Evolutionary conservation across 1,140 invertebrate genomes (phyloP).

Genomic region (Aporrectodea caliginosa): DNA sequence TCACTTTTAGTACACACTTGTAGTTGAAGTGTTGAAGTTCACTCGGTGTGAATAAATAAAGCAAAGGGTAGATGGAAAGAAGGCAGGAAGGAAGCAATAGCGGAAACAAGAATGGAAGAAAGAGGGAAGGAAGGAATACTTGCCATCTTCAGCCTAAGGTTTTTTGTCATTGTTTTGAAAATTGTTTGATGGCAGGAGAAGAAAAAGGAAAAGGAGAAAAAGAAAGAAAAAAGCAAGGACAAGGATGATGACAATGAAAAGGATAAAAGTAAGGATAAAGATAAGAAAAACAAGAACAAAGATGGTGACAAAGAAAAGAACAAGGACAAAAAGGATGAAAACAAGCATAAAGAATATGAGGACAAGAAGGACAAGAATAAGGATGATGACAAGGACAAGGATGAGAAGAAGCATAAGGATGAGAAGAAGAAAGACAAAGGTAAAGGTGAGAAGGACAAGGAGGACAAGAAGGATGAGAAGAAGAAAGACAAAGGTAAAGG

Average conservation of each 20-base stretch:
- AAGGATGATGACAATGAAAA: not conserved
- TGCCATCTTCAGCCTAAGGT: too few species aligned
- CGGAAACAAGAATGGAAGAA: too few species aligned
- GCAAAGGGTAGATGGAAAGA: too few species aligned
- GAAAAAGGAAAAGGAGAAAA: constrained; percentile 24
- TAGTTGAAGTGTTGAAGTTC: too few species aligned
- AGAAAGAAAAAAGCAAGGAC: constrained; percentile 16
- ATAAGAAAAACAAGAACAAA: not conserved
- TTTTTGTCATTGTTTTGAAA: too few species aligned
- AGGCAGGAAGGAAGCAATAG: too few species aligned
- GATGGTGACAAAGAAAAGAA: constrained; percentile 12
- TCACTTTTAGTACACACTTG: too few species aligned
- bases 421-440: not conserved
- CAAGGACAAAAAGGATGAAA: constrained; percentile 18
- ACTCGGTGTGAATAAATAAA: too few species aligned
- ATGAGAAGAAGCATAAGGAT: too few species aligned
- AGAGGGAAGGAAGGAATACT: too few species aligned
- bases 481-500: constrained; percentile 28
- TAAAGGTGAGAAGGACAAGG: constrained; percentile 24
- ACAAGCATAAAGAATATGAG: constrained; percentile 23
- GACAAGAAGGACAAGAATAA: constrained; percentile 26
- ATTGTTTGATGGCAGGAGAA: too few species aligned
- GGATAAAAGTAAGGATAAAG: not conserved
- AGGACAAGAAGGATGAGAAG: not conserved
- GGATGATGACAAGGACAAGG: constrained; percentile 40